Conservation (phyloP, 2,797 vertebrate genomes). For the Cygnus olor region DNA sequence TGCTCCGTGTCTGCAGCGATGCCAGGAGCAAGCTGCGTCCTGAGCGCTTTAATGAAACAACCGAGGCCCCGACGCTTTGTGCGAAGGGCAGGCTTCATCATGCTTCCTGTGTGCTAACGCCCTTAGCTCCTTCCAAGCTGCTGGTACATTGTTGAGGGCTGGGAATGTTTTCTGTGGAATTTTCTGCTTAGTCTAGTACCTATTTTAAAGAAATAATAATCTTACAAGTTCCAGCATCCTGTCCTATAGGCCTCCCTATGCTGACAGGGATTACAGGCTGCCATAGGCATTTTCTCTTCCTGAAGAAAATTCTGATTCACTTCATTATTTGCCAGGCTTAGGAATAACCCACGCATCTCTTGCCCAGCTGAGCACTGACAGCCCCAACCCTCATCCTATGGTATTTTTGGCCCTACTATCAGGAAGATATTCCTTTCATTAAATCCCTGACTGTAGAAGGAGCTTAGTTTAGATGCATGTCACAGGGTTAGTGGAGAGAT, state of each 20-base stretch:
- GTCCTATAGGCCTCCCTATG: accelerated
- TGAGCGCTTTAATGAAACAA: accelerated
- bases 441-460: background rate
- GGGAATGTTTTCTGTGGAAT: too few species aligned
- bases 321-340: background rate
- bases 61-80: accelerated
- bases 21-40: accelerated
- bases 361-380: background rate
- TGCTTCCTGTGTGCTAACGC: accelerated
- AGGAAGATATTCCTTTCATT: background rate
- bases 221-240: background rate
- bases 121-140: background rate
- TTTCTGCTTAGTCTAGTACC: background rate
- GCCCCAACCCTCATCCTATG: background rate
- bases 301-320: background rate
- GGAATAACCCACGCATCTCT: background rate
- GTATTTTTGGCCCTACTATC: background rate
- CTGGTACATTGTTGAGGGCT: background rate
- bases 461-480: background rate
- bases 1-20: accelerated
- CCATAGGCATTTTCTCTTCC: background rate
- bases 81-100: accelerated
- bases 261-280: background rate
- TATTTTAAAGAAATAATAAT: background rate
- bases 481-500: background rate